These are phyloP conservation scores for Myopa tessellatipennis DNA, from an alignment of 2,888 invertebrate genomes.

Conservation along the genomic window DNA sequence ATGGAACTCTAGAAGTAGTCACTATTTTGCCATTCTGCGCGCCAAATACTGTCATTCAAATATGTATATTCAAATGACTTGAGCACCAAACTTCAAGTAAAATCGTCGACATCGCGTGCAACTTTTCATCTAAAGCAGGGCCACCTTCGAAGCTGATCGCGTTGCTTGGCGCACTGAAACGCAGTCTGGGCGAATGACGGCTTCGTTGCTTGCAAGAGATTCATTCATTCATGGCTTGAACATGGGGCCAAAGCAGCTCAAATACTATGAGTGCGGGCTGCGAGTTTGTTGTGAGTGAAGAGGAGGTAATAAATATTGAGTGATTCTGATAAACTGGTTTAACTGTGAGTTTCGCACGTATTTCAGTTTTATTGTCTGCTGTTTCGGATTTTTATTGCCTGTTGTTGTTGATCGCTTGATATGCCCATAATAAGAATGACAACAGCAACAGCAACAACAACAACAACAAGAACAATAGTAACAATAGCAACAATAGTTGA, in stretches of 20 bases:
- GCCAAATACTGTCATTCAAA: constrained; percentile 6
- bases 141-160: constrained; percentile 38
- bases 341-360: constrained; percentile 19
- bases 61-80: not conserved
- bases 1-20: not conserved
- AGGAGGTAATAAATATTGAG: not conserved
- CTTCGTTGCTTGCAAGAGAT: not conserved
- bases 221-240: constrained; percentile 12
- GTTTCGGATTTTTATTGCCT: not conserved
- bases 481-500: not conserved
- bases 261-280: not conserved
- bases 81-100: too few species aligned
- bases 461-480: not conserved
- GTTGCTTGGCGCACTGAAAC: constrained; percentile 41
- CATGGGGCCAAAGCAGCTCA: not conserved
- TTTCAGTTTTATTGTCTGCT: constrained; percentile 9
- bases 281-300: constrained; percentile 19
- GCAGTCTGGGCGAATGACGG: not conserved
- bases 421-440: constrained; percentile 10
- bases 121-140: not conserved
- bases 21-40: constrained; percentile 11
- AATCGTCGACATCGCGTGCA: too few species aligned
- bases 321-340: not conserved
- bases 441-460: not conserved
- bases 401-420: not conserved